A percentile compares a stretch with the other conserved stretches of the same genome.
phyloP scores from a whole-genome alignment of 2,113 vertebrate species.

The Chaetodon trifascialis region DNA sequence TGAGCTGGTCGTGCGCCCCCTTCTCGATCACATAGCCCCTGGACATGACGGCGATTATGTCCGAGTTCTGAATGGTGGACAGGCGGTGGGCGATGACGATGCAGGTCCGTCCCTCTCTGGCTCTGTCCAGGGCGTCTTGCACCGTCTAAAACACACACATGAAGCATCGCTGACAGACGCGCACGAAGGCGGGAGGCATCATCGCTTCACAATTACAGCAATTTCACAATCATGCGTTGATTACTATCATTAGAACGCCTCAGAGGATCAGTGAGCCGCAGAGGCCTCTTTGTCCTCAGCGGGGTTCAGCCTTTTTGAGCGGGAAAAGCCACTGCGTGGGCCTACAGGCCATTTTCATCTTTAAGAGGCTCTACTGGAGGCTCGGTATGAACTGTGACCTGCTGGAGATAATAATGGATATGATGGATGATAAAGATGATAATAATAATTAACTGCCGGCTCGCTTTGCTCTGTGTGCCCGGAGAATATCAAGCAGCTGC shows the following conservation, averaged over 20 bases:
- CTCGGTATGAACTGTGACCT: slow-evolving; percentile 40
- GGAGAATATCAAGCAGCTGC: slow-evolving; percentile 54
- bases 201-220: slow-evolving; percentile 58
- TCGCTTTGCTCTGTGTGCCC: slow-evolving; percentile 29
- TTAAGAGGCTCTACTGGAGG: slow-evolving; percentile 42
- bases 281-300: slow-evolving; percentile 50
- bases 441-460: slow-evolving; percentile 67
- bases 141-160: slow-evolving; percentile 71
- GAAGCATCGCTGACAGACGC: not conserved
- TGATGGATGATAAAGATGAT: slow-evolving; percentile 71
- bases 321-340: slow-evolving; percentile 10
- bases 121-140: slow-evolving; percentile 83
- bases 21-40: slow-evolving; percentile 83
- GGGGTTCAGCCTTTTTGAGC: slow-evolving; percentile 28
- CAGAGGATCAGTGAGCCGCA: slow-evolving; percentile 26
- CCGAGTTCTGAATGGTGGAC: slow-evolving; percentile 87
- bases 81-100: slow-evolving; percentile 87
- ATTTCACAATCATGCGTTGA: slow-evolving; percentile 70
- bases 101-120: slow-evolving; percentile 83
- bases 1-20: slow-evolving; percentile 84
- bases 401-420: slow-evolving; percentile 64
- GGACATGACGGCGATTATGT: slow-evolving; percentile 88
- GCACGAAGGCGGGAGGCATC: slow-evolving; percentile 4
- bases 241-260: slow-evolving; percentile 74
- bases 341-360: slow-evolving; percentile 28